Conservation (phyloP, 2,797 vertebrate genomes). For the Halcyon badia region DNA sequence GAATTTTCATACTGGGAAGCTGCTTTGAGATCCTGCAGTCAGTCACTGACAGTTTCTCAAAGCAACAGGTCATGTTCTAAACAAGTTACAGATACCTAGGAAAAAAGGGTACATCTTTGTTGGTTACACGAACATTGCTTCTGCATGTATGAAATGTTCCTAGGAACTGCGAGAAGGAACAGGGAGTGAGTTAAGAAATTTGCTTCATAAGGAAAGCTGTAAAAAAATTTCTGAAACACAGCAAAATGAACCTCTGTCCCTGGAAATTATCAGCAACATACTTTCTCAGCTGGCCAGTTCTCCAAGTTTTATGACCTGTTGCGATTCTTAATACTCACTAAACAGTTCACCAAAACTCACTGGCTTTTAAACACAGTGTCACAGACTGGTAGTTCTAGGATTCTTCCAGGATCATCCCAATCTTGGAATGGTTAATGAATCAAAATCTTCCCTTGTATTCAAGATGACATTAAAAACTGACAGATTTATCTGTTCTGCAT, state of each 20-base stretch:
- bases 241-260: not conserved
- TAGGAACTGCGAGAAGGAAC: not conserved
- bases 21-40: not conserved
- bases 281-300: not conserved
- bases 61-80: constrained; percentile 19
- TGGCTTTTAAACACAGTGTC: not conserved
- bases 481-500: not conserved
- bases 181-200: not conserved
- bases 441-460: not conserved
- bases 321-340: not conserved
- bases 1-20: not conserved
- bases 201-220: not conserved
- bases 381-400: not conserved
- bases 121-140: not conserved
- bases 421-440: not conserved
- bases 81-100: not conserved
- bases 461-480: not conserved
- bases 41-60: constrained; percentile 1
- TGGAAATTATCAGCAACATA: not conserved
- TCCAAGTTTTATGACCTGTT: not conserved
- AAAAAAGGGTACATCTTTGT: not conserved
- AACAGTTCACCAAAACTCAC: not conserved
- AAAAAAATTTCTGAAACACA: not conserved
- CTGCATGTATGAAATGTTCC: not conserved
- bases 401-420: not conserved